Base-by-base conservation (phyloP, 2,888 invertebrate species). In the Eilema depressum region DNA sequence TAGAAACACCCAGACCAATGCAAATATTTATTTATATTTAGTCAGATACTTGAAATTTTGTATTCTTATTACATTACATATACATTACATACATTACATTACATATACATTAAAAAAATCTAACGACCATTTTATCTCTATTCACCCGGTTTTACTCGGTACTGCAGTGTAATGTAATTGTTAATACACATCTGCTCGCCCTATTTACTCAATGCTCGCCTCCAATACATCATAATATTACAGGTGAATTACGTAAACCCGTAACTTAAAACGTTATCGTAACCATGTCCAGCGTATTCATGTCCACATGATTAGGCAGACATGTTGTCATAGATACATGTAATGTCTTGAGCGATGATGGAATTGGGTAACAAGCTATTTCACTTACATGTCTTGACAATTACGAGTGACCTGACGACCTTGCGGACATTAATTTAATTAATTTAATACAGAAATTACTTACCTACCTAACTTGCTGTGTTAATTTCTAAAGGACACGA, bases 291-390 rank as follows among this genome's bases (percentile, higher is more conserved):
- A 30, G 28, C 4, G 11, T 0, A 33, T 28, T 30, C 28, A 0
- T 17, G 26, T 28, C 20, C 30, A 61, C 20, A 30, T 61, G 17
- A 61, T 33, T 33, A 30, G 20, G 61, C 12, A n/a, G 30, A 61
- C 61, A 61, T 61, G 61, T 59, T 74, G 79, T 78, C 80, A 84
- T 76, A 82, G 78, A 82, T 79, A 80, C 78, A 83, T 61, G 28
- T 30, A 33, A 76, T 74, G 66, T 37, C 37, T 23, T 23, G 10
- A 28, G 20, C 61, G 61, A 30, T 25, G 14, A 0, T 33, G 20
- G 12, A n/a, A 53, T 65, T 65, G 7, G n/a, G 64, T n/a, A 65
- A 65, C 53, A 26, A 8, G 30, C n/a, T 41, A 28, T 65, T 53
- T 63, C 14, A 28, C n/a, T 28, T 1, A 20, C 30, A 53, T 26